Conservation (phyloP, 2,888 invertebrate species). For the Drosophila acutilabella region DNA sequence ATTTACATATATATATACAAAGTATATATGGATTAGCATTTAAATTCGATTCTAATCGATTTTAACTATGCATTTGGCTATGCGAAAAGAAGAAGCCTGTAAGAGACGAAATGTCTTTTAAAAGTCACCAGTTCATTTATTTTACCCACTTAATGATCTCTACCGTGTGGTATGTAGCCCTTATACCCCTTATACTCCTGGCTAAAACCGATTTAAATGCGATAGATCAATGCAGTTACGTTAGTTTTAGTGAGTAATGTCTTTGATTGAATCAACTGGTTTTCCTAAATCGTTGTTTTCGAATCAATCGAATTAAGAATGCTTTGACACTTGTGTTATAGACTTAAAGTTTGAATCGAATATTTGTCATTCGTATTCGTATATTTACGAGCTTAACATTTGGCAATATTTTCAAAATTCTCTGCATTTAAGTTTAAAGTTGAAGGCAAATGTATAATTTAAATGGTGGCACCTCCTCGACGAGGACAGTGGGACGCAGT, state of each 20-base stretch:
- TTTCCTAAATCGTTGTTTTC: background rate
- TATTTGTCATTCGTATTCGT: slow-evolving; percentile 6
- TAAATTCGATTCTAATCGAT: background rate
- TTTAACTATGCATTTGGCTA: no score
- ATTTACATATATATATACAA: no score
- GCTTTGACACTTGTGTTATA: slow-evolving; percentile 17
- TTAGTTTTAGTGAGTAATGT: background rate
- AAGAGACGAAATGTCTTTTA: no score
- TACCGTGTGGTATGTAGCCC: no score
- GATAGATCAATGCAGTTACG: background rate
- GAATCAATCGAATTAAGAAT: background rate
- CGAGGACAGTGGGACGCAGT: slow-evolving; percentile 1
- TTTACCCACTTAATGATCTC: no score
- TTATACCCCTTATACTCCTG: background rate
- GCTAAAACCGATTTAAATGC: background rate
- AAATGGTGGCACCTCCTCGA: slow-evolving; percentile 17
- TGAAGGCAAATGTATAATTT: slow-evolving; percentile 34
- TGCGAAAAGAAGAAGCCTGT: no score
- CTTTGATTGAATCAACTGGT: background rate
- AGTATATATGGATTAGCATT: background rate
- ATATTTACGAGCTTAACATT: slow-evolving; percentile 16
- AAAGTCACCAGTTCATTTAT: no score
- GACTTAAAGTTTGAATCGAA: background rate
- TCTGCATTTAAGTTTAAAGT: slow-evolving; percentile 31
- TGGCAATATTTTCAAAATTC: slow-evolving; percentile 43